Evolutionary conservation across 2,797 vertebrate genomes (phyloP).

Genomic region (Fundulus diaphanus): DNA sequence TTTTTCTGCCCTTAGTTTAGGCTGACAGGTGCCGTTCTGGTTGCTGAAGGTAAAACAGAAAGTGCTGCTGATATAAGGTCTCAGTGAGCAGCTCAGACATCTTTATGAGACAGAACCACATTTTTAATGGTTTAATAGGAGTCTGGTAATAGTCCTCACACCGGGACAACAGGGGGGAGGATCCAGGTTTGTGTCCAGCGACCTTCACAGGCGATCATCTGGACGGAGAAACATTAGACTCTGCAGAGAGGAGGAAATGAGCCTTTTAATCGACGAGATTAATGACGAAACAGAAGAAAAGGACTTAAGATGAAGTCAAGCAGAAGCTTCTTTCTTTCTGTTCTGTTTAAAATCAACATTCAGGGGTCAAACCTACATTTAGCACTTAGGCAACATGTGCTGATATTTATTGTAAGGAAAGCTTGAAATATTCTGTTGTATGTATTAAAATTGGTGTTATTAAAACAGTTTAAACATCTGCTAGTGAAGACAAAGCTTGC

Average conservation of each 20-base stretch:
- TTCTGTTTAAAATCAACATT: background rate
- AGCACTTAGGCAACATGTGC: background rate
- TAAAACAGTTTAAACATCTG: too few relatives aligned
- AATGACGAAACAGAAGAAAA: slow-evolving; percentile 60
- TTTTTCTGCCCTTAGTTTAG: background rate
- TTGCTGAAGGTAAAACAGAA: background rate
- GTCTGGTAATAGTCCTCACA: slow-evolving; percentile 76
- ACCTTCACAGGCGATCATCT: slow-evolving; percentile 78
- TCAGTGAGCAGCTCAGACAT: slow-evolving; percentile 23
- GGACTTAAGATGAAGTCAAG: slow-evolving; percentile 31
- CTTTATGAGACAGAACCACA: slow-evolving; percentile 58
- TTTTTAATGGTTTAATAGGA: slow-evolving; percentile 64
- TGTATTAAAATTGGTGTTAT: too few relatives aligned
- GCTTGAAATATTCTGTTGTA: too few relatives aligned
- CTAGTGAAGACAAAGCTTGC: too few relatives aligned
- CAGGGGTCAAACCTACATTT: background rate
- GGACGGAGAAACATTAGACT: slow-evolving; percentile 62
- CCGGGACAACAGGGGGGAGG: slow-evolving; percentile 1
- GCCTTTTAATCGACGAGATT: slow-evolving; percentile 77
- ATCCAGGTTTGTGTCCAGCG: slow-evolving; percentile 45
- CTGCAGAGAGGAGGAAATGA: slow-evolving; percentile 80
- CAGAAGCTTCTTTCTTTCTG: slow-evolving; percentile 5
- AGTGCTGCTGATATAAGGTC: slow-evolving; percentile 15
- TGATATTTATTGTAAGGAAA: too few relatives aligned
- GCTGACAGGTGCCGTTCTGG: slow-evolving; percentile 9